These are phyloP conservation scores for Abrostola triplasia DNA, from an alignment of 2,888 invertebrate species.

Conservation along the genomic window DNA sequence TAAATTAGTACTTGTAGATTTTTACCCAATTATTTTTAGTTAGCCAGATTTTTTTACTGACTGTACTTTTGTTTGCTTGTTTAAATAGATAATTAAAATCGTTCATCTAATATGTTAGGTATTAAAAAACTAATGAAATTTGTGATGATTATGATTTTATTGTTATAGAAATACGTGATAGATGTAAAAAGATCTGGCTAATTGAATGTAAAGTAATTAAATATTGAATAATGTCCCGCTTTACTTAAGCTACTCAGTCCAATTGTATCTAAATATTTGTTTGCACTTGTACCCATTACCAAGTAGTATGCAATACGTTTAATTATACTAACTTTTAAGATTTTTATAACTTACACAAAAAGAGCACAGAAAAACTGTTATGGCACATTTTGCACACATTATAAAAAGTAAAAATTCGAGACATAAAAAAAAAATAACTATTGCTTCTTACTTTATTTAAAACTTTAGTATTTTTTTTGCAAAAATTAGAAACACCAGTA, in stretches of 20 bases:
- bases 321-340: not conserved
- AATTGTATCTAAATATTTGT: slow-evolving; percentile 28
- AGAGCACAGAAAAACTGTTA: not conserved
- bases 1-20: not conserved
- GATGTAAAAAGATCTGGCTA: slow-evolving; percentile 1
- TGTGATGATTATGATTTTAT: too few species aligned
- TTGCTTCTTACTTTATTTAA: too few species aligned
- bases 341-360: not conserved
- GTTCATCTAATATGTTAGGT: too few species aligned
- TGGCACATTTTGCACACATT: not conserved
- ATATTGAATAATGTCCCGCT: slow-evolving; percentile 20
- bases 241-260: slow-evolving; percentile 35
- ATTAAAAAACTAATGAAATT: too few species aligned
- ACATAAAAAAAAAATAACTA: too few species aligned
- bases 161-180: not conserved
- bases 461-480: too few species aligned
- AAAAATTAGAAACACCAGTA: not conserved
- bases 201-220: slow-evolving; percentile 17
- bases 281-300: slow-evolving; percentile 30
- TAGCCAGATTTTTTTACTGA: not conserved
- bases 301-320: slow-evolving; percentile 42
- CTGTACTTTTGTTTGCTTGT: not conserved
- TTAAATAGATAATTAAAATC: too few species aligned
- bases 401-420: too few species aligned
- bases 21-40: not conserved